These are phyloP conservation scores for Alectura lathami DNA, from an alignment of 2,113 vertebrate genomes.

Conservation along the genomic window DNA sequence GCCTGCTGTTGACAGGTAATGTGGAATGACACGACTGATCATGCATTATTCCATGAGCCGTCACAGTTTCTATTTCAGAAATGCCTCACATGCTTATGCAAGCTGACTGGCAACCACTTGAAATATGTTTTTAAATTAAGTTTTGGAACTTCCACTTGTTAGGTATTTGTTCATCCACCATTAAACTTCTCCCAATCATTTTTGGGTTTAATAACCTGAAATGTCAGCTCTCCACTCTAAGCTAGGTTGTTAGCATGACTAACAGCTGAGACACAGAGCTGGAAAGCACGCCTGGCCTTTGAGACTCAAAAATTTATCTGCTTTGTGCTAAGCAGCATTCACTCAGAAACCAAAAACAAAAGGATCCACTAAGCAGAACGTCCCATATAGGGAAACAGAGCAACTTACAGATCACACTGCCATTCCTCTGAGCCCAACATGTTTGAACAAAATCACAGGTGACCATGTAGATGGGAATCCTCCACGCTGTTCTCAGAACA, in stretches of 20 bases:
- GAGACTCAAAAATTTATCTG: neutral
- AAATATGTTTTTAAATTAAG: neutral
- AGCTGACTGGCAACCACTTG: neutral
- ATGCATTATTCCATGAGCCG: neutral
- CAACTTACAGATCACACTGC: neutral
- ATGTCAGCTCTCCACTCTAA: neutral
- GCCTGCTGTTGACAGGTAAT: conserved; percentile 42
- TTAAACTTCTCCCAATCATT: neutral
- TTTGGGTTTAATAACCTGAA: neutral
- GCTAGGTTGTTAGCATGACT: neutral
- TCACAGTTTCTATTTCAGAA: conserved; percentile 12
- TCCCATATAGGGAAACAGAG: neutral
- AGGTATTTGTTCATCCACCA: neutral
- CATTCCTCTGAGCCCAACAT: neutral
- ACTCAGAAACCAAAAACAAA: neutral
- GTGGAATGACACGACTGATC: conserved; percentile 52
- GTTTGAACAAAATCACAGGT: neutral
- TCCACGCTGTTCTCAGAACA: neutral
- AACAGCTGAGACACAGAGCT: neutral
- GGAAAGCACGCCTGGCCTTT: neutral
- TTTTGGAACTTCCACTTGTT: conserved; percentile 26
- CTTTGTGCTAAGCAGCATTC: neutral
- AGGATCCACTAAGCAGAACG: neutral
- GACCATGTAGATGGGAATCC: neutral
- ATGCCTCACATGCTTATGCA: conserved; percentile 24